A percentile compares a stretch with the other conserved stretches of the same genome.
Evolutionary conservation across 2,888 invertebrate species (phyloP).

Genomic region (Drosophila multiciliata): DNA sequence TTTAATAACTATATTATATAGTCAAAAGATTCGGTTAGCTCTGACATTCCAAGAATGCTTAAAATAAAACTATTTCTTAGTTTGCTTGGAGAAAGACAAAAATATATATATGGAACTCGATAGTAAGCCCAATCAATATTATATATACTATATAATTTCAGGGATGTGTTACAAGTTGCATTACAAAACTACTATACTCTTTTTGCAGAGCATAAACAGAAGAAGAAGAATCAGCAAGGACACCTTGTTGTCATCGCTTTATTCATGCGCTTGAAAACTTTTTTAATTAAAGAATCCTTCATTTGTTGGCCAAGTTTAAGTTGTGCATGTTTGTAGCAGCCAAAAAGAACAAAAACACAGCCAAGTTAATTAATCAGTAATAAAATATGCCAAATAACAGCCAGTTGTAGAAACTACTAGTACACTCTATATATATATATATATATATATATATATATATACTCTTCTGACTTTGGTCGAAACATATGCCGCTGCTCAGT

Average conservation of each 20-base stretch:
- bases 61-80: not conserved
- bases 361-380: constrained; percentile 73
- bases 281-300: constrained; percentile 72
- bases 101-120: not conserved
- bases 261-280: constrained; percentile 54
- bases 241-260: constrained; percentile 37
- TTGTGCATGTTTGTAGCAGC: constrained; percentile 14
- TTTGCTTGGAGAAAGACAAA: not conserved
- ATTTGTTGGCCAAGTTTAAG: constrained; percentile 44
- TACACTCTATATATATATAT: not conserved
- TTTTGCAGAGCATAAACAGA: not conserved
- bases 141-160: not conserved
- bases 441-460: not conserved
- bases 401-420: constrained; percentile 38
- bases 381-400: constrained; percentile 69
- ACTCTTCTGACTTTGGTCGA: not conserved
- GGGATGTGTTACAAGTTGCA: not conserved
- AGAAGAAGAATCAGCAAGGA: not conserved
- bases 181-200: not conserved
- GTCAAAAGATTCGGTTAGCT: not conserved
- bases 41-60: not conserved
- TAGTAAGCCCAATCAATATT: not conserved
- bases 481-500: constrained; percentile 35
- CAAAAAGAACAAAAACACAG: constrained; percentile 24
- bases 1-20: not conserved